These are phyloP conservation scores for Meandrina meandrites DNA, from an alignment of 92 coral and sea anemone species.

Conservation along the genomic window DNA sequence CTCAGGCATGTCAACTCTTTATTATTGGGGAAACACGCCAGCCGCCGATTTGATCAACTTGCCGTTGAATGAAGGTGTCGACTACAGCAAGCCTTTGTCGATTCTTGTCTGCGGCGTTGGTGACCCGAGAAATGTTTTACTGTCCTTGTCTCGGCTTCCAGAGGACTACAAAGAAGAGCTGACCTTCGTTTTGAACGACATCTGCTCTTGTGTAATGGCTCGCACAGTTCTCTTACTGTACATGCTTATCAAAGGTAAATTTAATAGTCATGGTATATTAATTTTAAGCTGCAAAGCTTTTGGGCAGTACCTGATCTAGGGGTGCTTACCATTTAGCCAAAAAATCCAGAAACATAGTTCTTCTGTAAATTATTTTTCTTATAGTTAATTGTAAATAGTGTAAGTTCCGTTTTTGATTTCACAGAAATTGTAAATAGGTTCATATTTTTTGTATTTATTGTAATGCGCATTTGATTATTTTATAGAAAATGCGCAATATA, in stretches of 20 bases:
- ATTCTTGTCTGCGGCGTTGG: conserved; percentile 75
- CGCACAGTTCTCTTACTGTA: conserved; percentile 69
- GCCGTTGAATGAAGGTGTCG: conserved; percentile 62
- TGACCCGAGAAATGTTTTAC: conserved; percentile 60
- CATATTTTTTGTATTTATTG: no score
- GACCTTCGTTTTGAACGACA: conserved; percentile 65
- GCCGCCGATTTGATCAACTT: conserved; percentile 67
- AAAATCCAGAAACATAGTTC: no score
- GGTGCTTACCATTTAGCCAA: no score
- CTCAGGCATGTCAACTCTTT: not conserved
- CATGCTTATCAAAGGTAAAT: conserved; percentile 63
- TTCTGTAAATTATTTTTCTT: no score
- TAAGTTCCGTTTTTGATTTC: no score
- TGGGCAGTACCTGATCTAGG: no score
- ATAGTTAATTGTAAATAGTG: no score
- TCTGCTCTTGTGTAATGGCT: conserved; percentile 62
- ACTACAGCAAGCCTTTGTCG: conserved; percentile 36
- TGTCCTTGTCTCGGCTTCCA: conserved; percentile 57
- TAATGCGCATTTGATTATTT: no score
- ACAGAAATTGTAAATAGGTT: no score
- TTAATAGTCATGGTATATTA: no score
- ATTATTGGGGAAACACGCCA: conserved; percentile 77
- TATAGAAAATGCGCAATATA: no score
- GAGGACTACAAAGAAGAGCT: conserved; percentile 41
- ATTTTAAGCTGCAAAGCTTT: no score